Evolutionary conservation across 2,888 invertebrate species (phyloP).

Genomic region (Melanotus villosus): DNA sequence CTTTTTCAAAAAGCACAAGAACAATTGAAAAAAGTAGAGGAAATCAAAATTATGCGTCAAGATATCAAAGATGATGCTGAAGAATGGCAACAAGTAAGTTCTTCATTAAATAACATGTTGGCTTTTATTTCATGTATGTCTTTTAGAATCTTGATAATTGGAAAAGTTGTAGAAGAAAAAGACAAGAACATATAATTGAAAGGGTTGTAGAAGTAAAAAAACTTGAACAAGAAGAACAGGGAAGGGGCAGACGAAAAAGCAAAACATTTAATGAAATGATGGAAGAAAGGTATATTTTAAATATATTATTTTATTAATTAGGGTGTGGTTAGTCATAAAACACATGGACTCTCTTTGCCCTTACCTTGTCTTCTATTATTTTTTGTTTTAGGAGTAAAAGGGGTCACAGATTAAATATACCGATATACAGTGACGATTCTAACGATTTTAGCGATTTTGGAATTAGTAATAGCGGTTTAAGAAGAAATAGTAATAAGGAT

Average conservation of each 20-base stretch:
- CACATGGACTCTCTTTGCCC: no score
- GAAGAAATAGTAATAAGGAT: constrained; percentile 64
- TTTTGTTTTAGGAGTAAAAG: constrained; percentile 68
- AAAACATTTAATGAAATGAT: constrained; percentile 97
- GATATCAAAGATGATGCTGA: constrained; percentile 87
- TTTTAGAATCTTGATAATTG: constrained; percentile 91
- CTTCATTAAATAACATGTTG: constrained; percentile 9
- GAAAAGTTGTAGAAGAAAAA: constrained; percentile 94
- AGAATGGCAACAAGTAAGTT: constrained; percentile 89
- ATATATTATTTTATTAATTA: no score
- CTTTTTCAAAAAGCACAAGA: constrained; percentile 88
- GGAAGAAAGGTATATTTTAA: constrained; percentile 88
- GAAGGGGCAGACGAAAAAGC: constrained; percentile 81
- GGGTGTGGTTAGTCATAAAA: no score
- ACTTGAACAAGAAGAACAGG: constrained; percentile 80
- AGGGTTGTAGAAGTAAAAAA: constrained; percentile 91
- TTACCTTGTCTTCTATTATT: no score
- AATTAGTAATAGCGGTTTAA: constrained; percentile 68
- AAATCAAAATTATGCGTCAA: constrained; percentile 86
- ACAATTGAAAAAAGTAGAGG: constrained; percentile 87
- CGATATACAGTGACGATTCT: constrained; percentile 84
- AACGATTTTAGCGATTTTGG: constrained; percentile 90
- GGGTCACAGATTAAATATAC: constrained; percentile 73
- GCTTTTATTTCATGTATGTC: constrained; percentile 32
- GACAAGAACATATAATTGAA: constrained; percentile 91